phyloP scores from a whole-genome alignment of 2,113 vertebrate species.

The western clawed frog (Xenopus tropicalis) region DNA sequence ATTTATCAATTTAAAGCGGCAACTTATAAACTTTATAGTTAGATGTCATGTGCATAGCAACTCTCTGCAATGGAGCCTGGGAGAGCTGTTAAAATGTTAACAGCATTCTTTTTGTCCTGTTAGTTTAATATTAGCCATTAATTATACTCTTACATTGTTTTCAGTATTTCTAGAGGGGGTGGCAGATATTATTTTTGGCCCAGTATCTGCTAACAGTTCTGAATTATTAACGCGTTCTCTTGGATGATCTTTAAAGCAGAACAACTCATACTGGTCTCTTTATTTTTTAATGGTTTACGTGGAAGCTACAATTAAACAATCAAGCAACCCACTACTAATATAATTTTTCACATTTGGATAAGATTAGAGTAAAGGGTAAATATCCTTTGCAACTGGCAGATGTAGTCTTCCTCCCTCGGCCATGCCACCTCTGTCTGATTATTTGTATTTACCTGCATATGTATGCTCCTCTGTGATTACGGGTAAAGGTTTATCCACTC shows the following conservation, averaged over 20 bases:
- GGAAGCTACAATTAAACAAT: no score
- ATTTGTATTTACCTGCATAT: no score
- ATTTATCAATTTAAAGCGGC: slow-evolving; percentile 2
- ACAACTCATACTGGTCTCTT: not conserved
- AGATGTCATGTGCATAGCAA: not conserved
- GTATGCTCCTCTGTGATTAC: no score
- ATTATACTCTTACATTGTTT: slow-evolving; percentile 28
- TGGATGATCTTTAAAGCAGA: slow-evolving; percentile 16
- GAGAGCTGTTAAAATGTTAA: slow-evolving; percentile 35
- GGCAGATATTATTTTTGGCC: not conserved
- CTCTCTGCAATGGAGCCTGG: slow-evolving; percentile 17
- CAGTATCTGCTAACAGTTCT: not conserved
- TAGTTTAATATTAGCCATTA: slow-evolving; percentile 27
- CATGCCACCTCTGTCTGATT: no score
- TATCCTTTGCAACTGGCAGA: no score
- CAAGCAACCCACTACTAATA: no score
- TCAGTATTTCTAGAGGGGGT: slow-evolving; percentile 17
- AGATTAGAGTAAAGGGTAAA: no score
- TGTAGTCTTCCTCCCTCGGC: no score
- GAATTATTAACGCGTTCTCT: slow-evolving; percentile 10
- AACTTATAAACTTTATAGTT: slow-evolving; percentile 5
- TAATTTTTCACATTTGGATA: no score
- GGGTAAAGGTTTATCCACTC: no score
- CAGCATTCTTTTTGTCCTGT: slow-evolving; percentile 24
- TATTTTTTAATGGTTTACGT: no score